Percentiles rank a stretch among this genome's conserved stretches.
Evolutionary conservation across 2,797 vertebrate genomes (phyloP).

Genomic region (Etheostoma perlongum): DNA sequence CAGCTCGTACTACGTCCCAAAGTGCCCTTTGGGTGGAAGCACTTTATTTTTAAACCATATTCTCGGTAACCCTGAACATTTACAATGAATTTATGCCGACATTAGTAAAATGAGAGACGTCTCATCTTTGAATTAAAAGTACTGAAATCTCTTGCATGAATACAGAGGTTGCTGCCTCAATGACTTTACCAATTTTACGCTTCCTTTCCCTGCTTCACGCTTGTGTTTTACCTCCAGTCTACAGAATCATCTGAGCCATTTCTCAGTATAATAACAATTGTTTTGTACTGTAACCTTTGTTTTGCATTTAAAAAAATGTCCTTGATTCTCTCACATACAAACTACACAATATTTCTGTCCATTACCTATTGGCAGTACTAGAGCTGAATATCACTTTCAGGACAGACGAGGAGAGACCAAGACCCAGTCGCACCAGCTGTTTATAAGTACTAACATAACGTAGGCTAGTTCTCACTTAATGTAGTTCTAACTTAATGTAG

Average conservation of each 20-base stretch:
- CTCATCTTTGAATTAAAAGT: conserved; percentile 8
- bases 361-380: no score
- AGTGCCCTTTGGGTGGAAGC: conserved; percentile 4
- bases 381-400: not conserved
- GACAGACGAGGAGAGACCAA: not conserved
- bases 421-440: not conserved
- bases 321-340: not conserved
- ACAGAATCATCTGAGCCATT: not conserved
- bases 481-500: no score
- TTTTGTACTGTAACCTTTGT: not conserved
- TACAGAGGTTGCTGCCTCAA: not conserved
- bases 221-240: not conserved
- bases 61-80: conserved; percentile 1
- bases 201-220: not conserved
- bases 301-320: not conserved
- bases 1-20: not conserved
- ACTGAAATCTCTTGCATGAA: conserved; percentile 4
- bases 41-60: not conserved
- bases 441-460: no score
- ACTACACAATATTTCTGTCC: not conserved
- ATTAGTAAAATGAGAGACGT: not conserved
- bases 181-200: conserved; percentile 12
- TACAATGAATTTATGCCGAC: not conserved
- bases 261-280: not conserved
- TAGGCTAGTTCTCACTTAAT: no score